These are phyloP conservation scores for Mobula hypostoma DNA, from an alignment of 2,113 vertebrate species.

Conservation along the genomic window DNA sequence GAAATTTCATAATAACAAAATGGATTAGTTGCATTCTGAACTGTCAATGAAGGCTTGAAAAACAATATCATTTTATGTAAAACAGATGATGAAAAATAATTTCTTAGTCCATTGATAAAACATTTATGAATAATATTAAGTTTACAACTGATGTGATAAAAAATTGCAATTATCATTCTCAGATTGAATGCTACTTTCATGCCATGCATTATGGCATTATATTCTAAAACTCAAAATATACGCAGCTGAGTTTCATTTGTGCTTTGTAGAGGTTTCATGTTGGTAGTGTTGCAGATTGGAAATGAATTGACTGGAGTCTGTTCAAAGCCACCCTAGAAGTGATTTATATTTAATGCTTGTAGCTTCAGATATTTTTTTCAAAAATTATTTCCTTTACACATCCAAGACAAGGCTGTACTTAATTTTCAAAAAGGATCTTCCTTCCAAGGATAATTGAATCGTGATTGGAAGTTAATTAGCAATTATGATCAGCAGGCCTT, in stretches of 20 bases:
- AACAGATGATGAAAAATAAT: background rate
- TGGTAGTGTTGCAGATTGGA: background rate
- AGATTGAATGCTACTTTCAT: background rate
- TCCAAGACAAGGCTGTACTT: background rate
- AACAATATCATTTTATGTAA: background rate
- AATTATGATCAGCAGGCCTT: background rate
- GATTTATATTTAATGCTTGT: background rate
- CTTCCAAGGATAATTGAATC: background rate
- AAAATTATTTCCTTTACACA: background rate
- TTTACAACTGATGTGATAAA: background rate
- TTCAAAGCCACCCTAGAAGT: background rate
- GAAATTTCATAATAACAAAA: conserved; percentile 18
- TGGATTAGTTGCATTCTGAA: background rate
- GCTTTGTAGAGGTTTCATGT: background rate
- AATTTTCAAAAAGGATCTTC: background rate
- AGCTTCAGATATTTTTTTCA: background rate
- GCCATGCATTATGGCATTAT: background rate
- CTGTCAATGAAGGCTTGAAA: background rate
- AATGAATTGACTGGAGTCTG: background rate
- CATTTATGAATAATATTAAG: background rate
- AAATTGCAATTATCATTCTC: background rate
- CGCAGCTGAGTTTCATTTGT: conserved; percentile 15
- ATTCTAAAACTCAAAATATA: background rate
- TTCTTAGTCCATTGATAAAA: background rate
- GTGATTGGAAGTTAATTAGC: conserved; percentile 12